Evolutionary conservation across 2,113 vertebrate genomes (phyloP).

Genomic region (Anser brachyrhynchus): DNA sequence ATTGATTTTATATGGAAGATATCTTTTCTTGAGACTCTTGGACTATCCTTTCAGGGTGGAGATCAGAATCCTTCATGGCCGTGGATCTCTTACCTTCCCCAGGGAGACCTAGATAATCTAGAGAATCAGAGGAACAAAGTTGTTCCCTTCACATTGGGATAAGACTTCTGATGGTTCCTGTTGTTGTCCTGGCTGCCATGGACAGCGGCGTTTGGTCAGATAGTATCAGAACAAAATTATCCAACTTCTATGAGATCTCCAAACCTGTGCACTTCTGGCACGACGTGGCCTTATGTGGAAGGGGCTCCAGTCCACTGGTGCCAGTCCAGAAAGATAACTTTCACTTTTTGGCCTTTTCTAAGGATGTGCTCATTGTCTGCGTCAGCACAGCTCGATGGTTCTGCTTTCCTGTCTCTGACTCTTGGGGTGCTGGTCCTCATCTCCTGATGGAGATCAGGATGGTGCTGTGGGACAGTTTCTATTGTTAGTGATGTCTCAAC

Average conservation of each 20-base stretch:
- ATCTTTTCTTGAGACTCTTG: background rate
- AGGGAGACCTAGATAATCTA: background rate
- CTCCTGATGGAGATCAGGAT: background rate
- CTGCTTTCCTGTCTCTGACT: background rate
- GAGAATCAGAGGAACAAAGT: background rate
- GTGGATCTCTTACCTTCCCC: background rate
- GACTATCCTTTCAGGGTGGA: background rate
- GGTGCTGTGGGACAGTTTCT: background rate
- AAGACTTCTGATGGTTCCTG: background rate
- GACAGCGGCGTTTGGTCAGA: background rate
- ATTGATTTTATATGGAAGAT: background rate
- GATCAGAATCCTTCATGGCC: background rate
- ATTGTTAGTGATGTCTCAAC: background rate
- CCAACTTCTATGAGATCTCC: background rate
- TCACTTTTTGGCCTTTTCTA: background rate
- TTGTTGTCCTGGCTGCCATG: background rate
- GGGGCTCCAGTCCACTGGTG: background rate
- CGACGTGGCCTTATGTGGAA: background rate
- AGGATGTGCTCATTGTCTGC: background rate
- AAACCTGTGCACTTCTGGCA: background rate
- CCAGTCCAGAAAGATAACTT: background rate
- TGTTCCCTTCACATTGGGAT: background rate
- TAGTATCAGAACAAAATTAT: background rate
- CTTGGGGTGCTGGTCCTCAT: background rate
- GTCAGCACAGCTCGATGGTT: background rate